Percentiles rank a stretch among this genome's conserved stretches.
Evolutionary conservation across 2,797 vertebrate species (phyloP).

Genomic region (Pempheris klunzingeri): DNA sequence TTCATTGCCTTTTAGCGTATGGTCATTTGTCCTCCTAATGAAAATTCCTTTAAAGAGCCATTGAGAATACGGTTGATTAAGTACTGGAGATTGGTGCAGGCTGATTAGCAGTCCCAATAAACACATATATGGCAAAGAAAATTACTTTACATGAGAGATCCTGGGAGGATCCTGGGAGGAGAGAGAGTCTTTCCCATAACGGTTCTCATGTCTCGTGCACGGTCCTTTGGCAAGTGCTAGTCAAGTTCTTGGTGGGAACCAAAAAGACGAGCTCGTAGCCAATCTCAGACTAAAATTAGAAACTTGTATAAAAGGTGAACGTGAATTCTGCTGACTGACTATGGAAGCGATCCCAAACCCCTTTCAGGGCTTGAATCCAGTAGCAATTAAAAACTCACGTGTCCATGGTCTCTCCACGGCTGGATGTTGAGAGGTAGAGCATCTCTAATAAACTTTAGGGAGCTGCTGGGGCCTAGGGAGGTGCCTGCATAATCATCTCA

Average conservation of each 20-base stretch:
- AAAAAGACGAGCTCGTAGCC: constrained; percentile 23
- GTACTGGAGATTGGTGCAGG: constrained; percentile 3
- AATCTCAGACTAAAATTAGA: constrained; percentile 50
- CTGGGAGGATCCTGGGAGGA: constrained; percentile 41
- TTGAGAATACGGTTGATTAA: constrained; percentile 34
- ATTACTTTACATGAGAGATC: constrained; percentile 52
- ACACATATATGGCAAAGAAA: constrained; percentile 56
- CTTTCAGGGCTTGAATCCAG: constrained; percentile 44
- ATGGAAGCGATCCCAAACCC: constrained; percentile 33
- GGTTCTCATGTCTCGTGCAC: constrained; percentile 54
- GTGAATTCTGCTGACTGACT: constrained; percentile 46
- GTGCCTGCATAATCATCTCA: constrained; percentile 68
- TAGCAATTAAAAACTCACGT: constrained; percentile 68
- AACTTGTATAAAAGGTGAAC: constrained; percentile 41
- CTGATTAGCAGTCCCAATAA: constrained; percentile 47
- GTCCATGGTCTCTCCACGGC: constrained; percentile 52
- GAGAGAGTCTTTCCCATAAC: constrained; percentile 57
- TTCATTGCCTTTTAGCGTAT: constrained; percentile 41
- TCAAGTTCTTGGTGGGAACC: constrained; percentile 38
- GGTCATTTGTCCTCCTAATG: constrained; percentile 58
- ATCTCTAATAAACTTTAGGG: constrained; percentile 72
- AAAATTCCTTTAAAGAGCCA: constrained; percentile 35
- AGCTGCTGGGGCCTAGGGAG: constrained; percentile 43
- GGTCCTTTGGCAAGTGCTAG: constrained; percentile 28
- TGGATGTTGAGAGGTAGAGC: constrained; percentile 38